Evolutionary conservation across 2,113 vertebrate species (phyloP).

Genomic region (Bothrops jararaca): DNA sequence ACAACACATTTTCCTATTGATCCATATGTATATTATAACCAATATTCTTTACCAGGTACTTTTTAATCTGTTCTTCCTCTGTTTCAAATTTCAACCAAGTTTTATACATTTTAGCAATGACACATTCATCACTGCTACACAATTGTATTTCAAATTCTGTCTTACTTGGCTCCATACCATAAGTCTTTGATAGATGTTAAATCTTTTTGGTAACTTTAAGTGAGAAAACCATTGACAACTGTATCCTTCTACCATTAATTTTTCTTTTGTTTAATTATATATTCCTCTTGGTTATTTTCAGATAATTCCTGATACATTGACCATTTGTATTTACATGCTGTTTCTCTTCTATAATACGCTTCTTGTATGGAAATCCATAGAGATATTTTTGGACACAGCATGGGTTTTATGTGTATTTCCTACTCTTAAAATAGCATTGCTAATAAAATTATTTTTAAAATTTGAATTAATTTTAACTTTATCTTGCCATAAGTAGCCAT

Average conservation of each 20-base stretch:
- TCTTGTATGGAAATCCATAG: neutral
- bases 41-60: neutral
- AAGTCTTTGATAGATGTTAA: neutral
- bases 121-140: neutral
- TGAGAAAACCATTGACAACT: neutral
- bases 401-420: no score
- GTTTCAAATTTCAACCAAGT: neutral
- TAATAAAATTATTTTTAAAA: no score
- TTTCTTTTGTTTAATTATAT: neutral
- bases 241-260: neutral
- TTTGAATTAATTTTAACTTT: no score
- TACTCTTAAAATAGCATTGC: no score
- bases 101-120: neutral
- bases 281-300: neutral
- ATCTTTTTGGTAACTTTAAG: neutral
- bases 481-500: no score
- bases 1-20: neutral
- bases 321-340: neutral
- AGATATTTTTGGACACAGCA: neutral
- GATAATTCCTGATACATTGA: neutral
- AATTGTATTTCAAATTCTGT: neutral
- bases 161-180: neutral
- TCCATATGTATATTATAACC: neutral
- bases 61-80: neutral
- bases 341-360: neutral